Evolutionary conservation across 2,888 invertebrate species (phyloP), one percentile per base, ranked within the genome.

Genomic region (Tyria jacobaeae): DNA sequence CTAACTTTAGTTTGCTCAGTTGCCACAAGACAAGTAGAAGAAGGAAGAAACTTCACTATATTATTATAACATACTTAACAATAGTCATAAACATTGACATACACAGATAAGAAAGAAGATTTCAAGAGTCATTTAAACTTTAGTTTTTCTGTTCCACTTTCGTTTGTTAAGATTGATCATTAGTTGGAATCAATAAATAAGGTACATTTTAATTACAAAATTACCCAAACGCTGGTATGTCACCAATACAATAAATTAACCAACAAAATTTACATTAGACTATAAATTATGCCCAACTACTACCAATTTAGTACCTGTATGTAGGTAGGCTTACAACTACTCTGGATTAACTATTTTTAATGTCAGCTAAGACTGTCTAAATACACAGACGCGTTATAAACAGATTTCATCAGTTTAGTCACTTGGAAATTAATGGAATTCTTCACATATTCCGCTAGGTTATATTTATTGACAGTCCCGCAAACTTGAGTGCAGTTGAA

Each of bases 311-410:
- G 41, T 41, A 41, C 41, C 10, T 41, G 12, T 44, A 44, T 3
- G 17, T 15, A 17, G n/a, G n/a, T n/a, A n/a, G n/a, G n/a, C n/a
- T n/a, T 3, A 17, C 4, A 41, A 17, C n/a, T 15, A 15, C 24
- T 48, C 35, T 10, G 24, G 21, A 17, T 3, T 57, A 25, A 50
- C 17, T 47, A 57, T 50, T 48, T 57, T 47, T 25, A 65, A 62
- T 79, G 86, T 91, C 90, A 91, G 73, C 89, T 92, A 62, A 92
- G 75, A n/a, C 85, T 85, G 57, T 92, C 89, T 57, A 93, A 84
- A 82, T 86, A 92, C 12, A 78, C 25, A 3, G 91, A 81, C 1
- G 90, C 91, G 62, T 91, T 91, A 68, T 88, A 68, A 25, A 93
- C 86, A 2, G 87, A 77, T 70, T 70, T 88, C 53, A 90, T 81